Percentiles rank a stretch among this genome's conserved stretches.
phyloP scores from a whole-genome alignment of 2,888 invertebrate species.

The Nephrotoma guestfalica region DNA sequence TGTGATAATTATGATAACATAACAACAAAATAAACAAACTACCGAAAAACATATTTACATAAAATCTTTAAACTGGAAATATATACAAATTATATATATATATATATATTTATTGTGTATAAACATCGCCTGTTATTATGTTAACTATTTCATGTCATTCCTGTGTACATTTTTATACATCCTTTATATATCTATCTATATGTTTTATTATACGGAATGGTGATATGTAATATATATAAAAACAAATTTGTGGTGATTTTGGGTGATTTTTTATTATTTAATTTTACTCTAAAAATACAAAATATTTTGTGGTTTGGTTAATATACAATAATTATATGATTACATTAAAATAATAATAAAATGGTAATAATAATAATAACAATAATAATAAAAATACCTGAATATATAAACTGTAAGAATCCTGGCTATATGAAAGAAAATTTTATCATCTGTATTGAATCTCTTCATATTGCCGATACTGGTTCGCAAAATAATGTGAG shows the following conservation, averaged over 20 bases:
- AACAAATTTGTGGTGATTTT: background rate
- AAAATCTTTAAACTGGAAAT: background rate
- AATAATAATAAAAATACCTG: background rate
- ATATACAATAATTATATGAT: background rate
- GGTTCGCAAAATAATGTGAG: constrained; percentile 83
- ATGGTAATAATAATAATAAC: background rate
- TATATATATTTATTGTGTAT: background rate
- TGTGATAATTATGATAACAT: background rate
- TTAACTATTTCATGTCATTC: background rate
- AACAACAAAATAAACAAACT: background rate
- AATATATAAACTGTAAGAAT: constrained; percentile 40
- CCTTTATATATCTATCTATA: background rate
- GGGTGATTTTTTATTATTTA: background rate
- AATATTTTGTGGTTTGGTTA: background rate
- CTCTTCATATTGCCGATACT: constrained; percentile 78
- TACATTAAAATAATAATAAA: background rate
- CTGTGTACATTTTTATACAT: background rate
- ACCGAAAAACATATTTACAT: background rate
- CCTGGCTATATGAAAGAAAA: constrained; percentile 94
- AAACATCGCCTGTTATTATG: background rate
- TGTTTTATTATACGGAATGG: background rate
- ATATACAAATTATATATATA: background rate
- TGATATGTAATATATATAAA: background rate
- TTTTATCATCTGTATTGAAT: constrained; percentile 87
- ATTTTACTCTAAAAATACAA: background rate